Base-by-base conservation (phyloP, 1,140 invertebrate genomes). In the Drosophila watanabei region DNA sequence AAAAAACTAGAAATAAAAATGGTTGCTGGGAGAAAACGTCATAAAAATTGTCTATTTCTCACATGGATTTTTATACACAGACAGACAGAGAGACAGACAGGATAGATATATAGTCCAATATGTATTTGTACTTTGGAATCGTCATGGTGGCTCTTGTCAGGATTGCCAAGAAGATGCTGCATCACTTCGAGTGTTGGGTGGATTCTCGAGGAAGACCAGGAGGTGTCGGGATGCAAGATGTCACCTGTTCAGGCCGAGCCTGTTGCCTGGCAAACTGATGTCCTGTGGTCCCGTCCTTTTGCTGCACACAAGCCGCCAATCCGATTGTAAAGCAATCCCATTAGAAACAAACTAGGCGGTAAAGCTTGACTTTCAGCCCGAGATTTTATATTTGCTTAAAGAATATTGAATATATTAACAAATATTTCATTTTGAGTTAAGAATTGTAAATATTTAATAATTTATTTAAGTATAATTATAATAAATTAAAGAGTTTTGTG, bases 21-120 rank as follows among this genome's bases (percentile, higher is more conserved):
- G 30, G 32, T 73, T 56, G 54, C 68, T 72, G 30, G 30, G 24
- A 60, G 59, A 41, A 79, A 61, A 79, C 56, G 77, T 79, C 77
- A 79, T 79, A 79, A 79, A 72, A 72, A 59, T 63, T 52, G 52
- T 79, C 58, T 64, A 71, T 79, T 79, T 63, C 65, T 62, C 58
- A 41, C 65, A 70, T 37, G 16, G 51, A 62, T 52, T 64, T 64
- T 57, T 66, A 24, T 56, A 37, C 46, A 37, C 39, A 48, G 28
- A 61, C 63, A 66, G 16, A 52, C 54, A 48, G 16, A 52, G 39
- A 48, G 18, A 63, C 60, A 63, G 3, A n/a, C n/a, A 11, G 7
- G 20, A 43, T 14, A 72, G 60, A 72, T 58, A 33, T 73, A 35
- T 60, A 68, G 30, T 35, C 13, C n/a, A 48, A 30, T 48, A 14